Base-by-base conservation (phyloP, 2,797 vertebrate species). In the Lepidocolaptes lacrymiger region DNA sequence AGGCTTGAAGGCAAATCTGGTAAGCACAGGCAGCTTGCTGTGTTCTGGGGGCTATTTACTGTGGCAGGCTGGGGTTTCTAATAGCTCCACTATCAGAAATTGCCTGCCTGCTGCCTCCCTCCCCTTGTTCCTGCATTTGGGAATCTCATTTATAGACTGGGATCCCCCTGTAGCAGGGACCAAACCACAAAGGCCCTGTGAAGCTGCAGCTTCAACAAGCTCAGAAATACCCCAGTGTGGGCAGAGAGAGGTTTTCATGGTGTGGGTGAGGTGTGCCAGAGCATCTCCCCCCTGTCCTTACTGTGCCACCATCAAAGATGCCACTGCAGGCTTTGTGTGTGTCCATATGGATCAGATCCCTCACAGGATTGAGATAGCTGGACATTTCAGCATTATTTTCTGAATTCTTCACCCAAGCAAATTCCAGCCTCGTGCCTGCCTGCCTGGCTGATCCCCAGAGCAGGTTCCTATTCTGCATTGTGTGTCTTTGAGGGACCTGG, bases 1-100 rank as follows among this genome's bases (percentile, higher is more conserved):
- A 66, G 62, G 15, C 91, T 97, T 36, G 84, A 97, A 80, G 97
- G 94, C 51, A 28, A 67, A 59, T 89, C 95, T 85, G 96, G 98
- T 98, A 92, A 49, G 96, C 74, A 48, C 3, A 14, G 44, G 63
- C 69, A 49, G n/a, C 34, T 68, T 58, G 46, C 39, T 68, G 36
- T 55, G 49, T 87, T 73, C 54, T 64, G 2, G 30, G 19, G 68
- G 15, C 21, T 52, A n/a, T 58, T 85, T 26, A 10, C 52, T 39
- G n/a, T 19, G n/a, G 24, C 37, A 23, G 12, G 20, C 27, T 44
- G 51, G 66, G 24, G 7, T 55, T 75, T 80, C 1, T 23, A 39
- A 49, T 6, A 54, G 46, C 41, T 89, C 58, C 2, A 2, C 24
- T 66, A 3, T 6, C 28, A 64, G 26, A 56, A 79, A 49, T 21